These are phyloP conservation scores for Clarias platycephalus DNA, from an alignment of 2,797 vertebrate species.

Conservation along the genomic window DNA sequence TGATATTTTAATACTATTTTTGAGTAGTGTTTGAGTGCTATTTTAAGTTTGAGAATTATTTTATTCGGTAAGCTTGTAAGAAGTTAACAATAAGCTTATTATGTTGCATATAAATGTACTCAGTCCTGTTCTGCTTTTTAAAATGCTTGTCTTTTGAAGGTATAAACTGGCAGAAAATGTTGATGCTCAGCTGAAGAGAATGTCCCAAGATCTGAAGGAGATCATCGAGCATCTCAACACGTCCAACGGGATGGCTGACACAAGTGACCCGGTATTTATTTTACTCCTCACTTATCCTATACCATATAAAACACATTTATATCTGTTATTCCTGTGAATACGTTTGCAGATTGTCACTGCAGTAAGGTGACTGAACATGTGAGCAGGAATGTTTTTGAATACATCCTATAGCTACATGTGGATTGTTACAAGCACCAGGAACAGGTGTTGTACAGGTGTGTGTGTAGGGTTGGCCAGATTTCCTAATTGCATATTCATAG, in stretches of 20 bases:
- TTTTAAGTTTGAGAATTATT: no score
- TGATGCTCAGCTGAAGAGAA: constrained; percentile 87
- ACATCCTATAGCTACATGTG: background rate
- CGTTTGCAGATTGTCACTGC: background rate
- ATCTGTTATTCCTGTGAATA: background rate
- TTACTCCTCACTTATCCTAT: background rate
- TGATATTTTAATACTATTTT: background rate
- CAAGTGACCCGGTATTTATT: constrained; percentile 79
- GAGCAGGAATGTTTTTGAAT: background rate
- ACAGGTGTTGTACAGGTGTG: background rate
- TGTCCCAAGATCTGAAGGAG: constrained; percentile 92
- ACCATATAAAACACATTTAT: background rate
- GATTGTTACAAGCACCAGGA: background rate
- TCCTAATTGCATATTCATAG: background rate
- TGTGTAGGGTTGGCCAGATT: background rate
- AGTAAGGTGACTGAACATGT: background rate
- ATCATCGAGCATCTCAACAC: constrained; percentile 88
- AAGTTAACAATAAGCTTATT: background rate
- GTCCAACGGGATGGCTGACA: constrained; percentile 78
- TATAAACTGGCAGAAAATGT: constrained; percentile 92
- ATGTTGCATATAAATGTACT: background rate
- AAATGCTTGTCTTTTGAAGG: constrained; percentile 54
- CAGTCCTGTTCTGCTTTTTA: background rate
- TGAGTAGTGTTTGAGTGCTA: background rate
- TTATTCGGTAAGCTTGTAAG: no score